Conservation (phyloP, 2,888 invertebrate genomes). For the Spisula solida region DNA sequence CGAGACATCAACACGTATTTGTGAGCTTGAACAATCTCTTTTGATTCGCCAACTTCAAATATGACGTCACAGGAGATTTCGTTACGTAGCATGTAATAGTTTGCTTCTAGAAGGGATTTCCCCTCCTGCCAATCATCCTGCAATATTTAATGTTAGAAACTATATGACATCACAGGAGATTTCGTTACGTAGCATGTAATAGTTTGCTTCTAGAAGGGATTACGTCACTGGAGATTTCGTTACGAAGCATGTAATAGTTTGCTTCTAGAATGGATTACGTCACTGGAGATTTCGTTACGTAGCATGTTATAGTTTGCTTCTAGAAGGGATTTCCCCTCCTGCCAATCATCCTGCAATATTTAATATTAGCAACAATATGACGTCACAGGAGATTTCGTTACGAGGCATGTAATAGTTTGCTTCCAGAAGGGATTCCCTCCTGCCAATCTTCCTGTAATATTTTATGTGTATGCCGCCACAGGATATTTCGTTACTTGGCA, state of each 20-base stretch:
- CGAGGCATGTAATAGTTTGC: too few species aligned
- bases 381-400: too few species aligned
- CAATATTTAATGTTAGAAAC: not conserved
- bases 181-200: too few species aligned
- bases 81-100: constrained; percentile 73
- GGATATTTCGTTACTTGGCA: too few species aligned
- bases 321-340: too few species aligned
- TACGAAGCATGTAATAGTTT: constrained; percentile 73
- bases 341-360: too few species aligned
- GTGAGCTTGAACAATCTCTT: constrained; percentile 70
- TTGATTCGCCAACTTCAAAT: constrained; percentile 66
- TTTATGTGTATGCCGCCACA: too few species aligned
- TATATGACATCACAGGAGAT: constrained; percentile 74
- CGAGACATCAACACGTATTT: constrained; percentile 70
- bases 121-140: constrained; percentile 73
- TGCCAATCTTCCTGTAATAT: too few species aligned
- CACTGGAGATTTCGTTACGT: constrained; percentile 69
- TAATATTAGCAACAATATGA: too few species aligned
- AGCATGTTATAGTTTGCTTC: constrained; percentile 63
- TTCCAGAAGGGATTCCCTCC: too few species aligned
- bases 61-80: constrained; percentile 73
- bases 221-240: constrained; percentile 71
- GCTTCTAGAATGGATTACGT: constrained; percentile 68
- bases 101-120: constrained; percentile 69
- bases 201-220: too few species aligned